A percentile compares a stretch with the other conserved stretches of the same genome.
Conservation (phyloP, 1,140 invertebrate species). For the Hirudo medicinalis region DNA sequence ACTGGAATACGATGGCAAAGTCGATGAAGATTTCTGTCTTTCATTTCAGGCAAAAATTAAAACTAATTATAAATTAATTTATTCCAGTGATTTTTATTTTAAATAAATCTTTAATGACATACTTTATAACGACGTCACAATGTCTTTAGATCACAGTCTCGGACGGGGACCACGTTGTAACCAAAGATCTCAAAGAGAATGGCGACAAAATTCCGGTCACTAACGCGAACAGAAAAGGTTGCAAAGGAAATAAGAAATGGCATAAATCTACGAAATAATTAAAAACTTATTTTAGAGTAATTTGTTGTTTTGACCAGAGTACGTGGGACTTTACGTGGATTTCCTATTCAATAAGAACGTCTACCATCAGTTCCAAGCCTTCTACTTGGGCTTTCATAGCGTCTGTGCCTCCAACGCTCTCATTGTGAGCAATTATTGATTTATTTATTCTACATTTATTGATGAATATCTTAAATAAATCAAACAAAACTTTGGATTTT, state of each 20-base stretch:
- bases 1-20: conserved; percentile 54
- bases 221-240: conserved; percentile 37
- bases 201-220: conserved; percentile 45
- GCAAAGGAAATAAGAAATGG: not conserved
- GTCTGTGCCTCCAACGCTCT: conserved; percentile 57
- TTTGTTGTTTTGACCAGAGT: conserved; percentile 40
- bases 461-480: no score
- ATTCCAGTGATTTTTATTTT: no score
- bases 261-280: no score
- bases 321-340: conserved; percentile 52
- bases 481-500: no score
- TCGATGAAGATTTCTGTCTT: conserved; percentile 54
- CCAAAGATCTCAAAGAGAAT: conserved; percentile 47
- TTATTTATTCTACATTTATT: no score
- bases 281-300: not conserved
- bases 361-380: conserved; percentile 53
- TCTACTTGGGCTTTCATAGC: conserved; percentile 56
- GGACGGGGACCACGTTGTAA: conserved; percentile 49
- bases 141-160: conserved; percentile 46
- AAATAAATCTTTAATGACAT: no score
- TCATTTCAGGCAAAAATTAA: conserved; percentile 45
- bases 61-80: no score
- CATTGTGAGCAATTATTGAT: conserved; percentile 45
- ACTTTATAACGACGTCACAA: no score
- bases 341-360: conserved; percentile 53